These are phyloP conservation scores for Saccopteryx bilineata DNA, from an alignment of 2,113 vertebrate species.

Conservation along the genomic window DNA sequence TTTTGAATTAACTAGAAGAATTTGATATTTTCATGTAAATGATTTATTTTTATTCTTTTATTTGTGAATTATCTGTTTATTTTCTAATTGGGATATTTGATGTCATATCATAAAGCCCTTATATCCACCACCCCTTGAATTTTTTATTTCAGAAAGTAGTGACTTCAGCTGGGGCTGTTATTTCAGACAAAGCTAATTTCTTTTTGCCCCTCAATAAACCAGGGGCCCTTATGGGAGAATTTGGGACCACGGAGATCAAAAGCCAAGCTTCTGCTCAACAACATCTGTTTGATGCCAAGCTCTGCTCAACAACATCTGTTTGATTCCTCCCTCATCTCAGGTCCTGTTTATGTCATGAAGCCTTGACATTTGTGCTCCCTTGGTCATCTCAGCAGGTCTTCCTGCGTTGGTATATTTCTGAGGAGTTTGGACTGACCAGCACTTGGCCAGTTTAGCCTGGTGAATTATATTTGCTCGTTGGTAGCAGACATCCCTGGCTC, in stretches of 20 bases:
- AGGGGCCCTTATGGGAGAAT: neutral
- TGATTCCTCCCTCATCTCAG: neutral
- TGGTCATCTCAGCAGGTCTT: neutral
- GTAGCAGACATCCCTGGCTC: neutral
- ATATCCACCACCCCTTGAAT: neutral
- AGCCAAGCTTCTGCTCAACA: neutral
- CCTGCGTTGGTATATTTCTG: neutral
- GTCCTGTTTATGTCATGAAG: neutral
- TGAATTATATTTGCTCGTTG: slow-evolving; percentile 36
- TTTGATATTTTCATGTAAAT: slow-evolving; percentile 32
- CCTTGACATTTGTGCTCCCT: neutral
- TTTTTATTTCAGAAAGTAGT: neutral
- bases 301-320: neutral
- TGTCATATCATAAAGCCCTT: neutral
- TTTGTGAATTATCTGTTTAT: neutral
- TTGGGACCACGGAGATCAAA: neutral
- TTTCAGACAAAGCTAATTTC: neutral
- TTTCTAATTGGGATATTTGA: neutral
- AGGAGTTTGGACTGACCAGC: neutral
- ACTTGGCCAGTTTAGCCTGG: neutral
- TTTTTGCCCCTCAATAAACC: neutral
- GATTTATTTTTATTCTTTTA: neutral
- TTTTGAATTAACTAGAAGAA: neutral
- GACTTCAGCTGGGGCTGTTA: neutral
- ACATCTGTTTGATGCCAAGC: neutral